Base-by-base conservation (phyloP, 1,140 invertebrate species). In the Vollenhovia emeryi region DNA sequence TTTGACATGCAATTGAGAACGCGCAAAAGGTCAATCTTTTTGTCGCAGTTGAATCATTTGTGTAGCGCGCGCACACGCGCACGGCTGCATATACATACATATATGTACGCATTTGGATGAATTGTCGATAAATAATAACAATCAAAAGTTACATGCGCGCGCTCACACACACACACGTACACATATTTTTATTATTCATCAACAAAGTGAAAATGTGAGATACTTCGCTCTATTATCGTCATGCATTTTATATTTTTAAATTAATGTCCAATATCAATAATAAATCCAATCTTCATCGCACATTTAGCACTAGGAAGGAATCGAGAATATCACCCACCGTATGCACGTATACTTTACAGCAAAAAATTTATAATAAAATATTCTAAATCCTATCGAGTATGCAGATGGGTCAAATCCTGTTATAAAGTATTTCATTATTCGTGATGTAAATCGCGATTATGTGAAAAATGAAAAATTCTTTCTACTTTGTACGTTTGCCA, bases 21-120 rank as follows among this genome's bases (percentile, higher is more conserved):
- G 71, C 62, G 68, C 86, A 78, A 79, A 52, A 33, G n/a, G 24
- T 80, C 33, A 73, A 82, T 59, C 27, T 40, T 57, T 57, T 69
- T 36, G 64, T 66, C 18, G 11, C 15, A 8, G 5, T 36, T 69
- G 9, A 5, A 8, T 21, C 1, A 24, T 66, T 8, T 36, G 24
- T 33, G 9, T 62, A n/a, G n/a, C n/a, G n/a, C 3, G 40, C 24
- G 1, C 13, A n/a, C 3, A 36, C 15, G 8, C 5, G 11, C 13
- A 30, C 2, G 27, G 24, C 7, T 15, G 0, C 27, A 33, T 6
- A 7, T 3, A 62, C 13, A 18, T 21, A 18, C 9, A 13, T 13
- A 15, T 1, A 62, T 8, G 9, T 6, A 18, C 13, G 13, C 11
- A 18, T n/a, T n/a, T n/a, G n/a, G n/a, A n/a, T n/a, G n/a, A n/a